Evolutionary conservation across 2,113 vertebrate species (phyloP), one percentile per base, ranked within the genome.

Genomic region (Siphamia tubifer): DNA sequence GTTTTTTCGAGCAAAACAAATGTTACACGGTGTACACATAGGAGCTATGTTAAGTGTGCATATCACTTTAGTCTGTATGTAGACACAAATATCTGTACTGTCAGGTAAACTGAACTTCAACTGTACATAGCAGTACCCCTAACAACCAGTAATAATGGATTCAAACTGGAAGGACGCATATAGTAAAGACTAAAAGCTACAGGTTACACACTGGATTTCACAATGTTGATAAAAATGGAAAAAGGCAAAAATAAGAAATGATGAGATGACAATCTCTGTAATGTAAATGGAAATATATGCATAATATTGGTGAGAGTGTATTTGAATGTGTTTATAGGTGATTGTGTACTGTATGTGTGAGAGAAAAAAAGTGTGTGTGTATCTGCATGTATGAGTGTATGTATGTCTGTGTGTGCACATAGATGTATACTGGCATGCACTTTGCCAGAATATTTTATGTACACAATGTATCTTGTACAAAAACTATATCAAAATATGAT

Each of bases 401-500:
- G 66, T 25, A 27, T 35, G 34, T 25, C 48, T 32, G 55, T 77
- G 64, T 49, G 79, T 76, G 81, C 60, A 60, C 76, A 86, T 81
- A 66, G 56, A 79, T 81, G 78, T 90, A 81, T 83, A 74, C 88
- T 86, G 85, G 89, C 87, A 65, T 80, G 81, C 65, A 85, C 70
- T 48, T 81, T 88, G 84, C 89, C 86, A 89, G 89, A 91, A 88
- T 90, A 87, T 90, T 93, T 86, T 94, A 75, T 92, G 89, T 90
- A 90, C 84, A 91, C 84, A 83, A 87, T 91, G 90, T 92, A 92
- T 91, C 90, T 90, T 92, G 91, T 93, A 93, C 68, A 94, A 88
- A 90, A 83, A 55, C 48, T 74, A 85, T 93, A 95, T 77, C 87
- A 90, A 94, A 82, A 87, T 85, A 85, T 92, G 91, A 92, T 95